A percentile compares a stretch with the other conserved stretches of the same genome.
Conservation (phyloP, 2,888 invertebrate species). For the Galerucella calmariensis region DNA sequence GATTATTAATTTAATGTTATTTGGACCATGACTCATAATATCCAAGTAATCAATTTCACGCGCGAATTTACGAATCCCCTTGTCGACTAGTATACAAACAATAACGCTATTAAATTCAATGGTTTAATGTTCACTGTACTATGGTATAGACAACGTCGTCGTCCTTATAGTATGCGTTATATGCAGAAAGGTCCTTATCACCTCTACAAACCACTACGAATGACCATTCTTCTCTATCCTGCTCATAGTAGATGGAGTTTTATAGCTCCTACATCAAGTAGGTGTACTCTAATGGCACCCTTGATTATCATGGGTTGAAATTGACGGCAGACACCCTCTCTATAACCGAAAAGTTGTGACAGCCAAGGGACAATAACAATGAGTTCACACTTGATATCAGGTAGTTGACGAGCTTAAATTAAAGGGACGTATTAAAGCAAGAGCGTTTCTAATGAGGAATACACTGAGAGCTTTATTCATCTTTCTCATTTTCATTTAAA, state of each 20-base stretch:
- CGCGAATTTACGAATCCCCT: not conserved
- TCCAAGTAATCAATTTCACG: not conserved
- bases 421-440: conserved; percentile 2
- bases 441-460: not conserved
- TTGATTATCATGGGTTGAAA: conserved; percentile 29
- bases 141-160: conserved; percentile 19
- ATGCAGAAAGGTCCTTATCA: conserved; percentile 32
- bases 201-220: conserved; percentile 19
- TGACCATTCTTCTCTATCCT: conserved; percentile 28
- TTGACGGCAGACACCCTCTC: conserved; percentile 19
- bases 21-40: not conserved
- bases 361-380: conserved; percentile 10
- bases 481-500: too few relatives aligned
- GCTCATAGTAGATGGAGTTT: conserved; percentile 28
- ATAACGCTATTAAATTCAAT: conserved; percentile 9
- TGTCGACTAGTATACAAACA: not conserved
- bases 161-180: conserved; percentile 15
- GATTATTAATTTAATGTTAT: not conserved
- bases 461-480: too few relatives aligned
- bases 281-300: conserved; percentile 31
- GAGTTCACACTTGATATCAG: conserved; percentile 23
- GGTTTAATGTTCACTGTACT: not conserved
- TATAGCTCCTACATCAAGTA: conserved; percentile 31
- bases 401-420: conserved; percentile 18
- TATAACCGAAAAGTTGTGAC: conserved; percentile 20